Conservation (phyloP, 2,888 invertebrate species). For the Sesia apiformis region DNA sequence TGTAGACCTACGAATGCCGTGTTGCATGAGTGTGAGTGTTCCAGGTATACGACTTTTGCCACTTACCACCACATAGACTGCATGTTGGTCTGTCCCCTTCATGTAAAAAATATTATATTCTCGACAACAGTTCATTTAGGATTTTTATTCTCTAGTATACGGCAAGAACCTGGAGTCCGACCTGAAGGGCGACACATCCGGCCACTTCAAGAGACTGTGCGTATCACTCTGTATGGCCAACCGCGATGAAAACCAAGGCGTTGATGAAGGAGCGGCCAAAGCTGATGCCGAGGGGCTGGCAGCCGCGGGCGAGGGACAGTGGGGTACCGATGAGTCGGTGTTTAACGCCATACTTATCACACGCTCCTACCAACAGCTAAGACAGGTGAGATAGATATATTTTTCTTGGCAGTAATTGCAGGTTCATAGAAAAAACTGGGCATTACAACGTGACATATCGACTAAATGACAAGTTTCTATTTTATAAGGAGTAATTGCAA, state of each 20-base stretch:
- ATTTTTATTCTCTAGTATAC: conserved; percentile 77
- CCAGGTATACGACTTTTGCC: background rate
- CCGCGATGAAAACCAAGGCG: conserved; percentile 90
- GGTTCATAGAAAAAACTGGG: too few species aligned
- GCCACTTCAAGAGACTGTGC: conserved; percentile 94
- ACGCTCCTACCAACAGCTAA: conserved; percentile 91
- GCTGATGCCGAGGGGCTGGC: conserved; percentile 88
- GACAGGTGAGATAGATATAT: conserved; percentile 60
- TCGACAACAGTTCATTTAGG: too few species aligned
- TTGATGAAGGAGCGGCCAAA: conserved; percentile 86
- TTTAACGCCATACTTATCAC: conserved; percentile 91
- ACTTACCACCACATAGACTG: too few species aligned
- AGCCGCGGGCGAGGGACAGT: conserved; percentile 86
- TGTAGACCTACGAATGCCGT: too few species aligned
- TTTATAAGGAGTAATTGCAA: too few species aligned
- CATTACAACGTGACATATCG: too few species aligned
- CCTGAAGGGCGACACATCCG: conserved; percentile 93
- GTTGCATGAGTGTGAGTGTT: too few species aligned
- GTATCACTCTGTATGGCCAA: conserved; percentile 92
- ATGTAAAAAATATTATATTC: too few species aligned
- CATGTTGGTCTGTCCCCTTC: too few species aligned
- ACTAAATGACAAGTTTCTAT: too few species aligned
- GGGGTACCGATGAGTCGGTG: conserved; percentile 93
- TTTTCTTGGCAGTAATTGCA: too few species aligned
- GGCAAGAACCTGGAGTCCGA: conserved; percentile 88